Evolutionary conservation across 2,888 invertebrate species (phyloP).

Genomic region (Willowsia nigromaculata): DNA sequence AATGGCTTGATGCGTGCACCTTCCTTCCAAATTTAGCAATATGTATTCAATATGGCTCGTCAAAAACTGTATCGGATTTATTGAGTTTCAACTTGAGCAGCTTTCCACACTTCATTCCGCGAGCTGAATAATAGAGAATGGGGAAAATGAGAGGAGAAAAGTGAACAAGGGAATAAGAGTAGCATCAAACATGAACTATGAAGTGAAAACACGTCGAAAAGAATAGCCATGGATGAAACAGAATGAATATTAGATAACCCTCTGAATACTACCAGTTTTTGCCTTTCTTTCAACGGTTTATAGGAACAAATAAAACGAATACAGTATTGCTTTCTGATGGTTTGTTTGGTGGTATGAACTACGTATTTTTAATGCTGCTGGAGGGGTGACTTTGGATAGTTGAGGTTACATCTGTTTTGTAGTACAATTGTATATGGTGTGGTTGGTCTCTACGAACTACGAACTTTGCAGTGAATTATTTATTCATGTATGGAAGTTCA

Average conservation of each 20-base stretch:
- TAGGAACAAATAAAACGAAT: not conserved
- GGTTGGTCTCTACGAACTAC: no score
- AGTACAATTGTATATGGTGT: no score
- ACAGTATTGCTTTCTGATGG: not conserved
- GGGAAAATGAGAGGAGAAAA: not conserved
- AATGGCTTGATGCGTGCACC: constrained; percentile 65
- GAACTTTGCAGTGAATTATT: not conserved
- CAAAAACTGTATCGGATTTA: constrained; percentile 73
- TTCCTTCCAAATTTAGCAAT: constrained; percentile 63
- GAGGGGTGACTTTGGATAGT: no score
- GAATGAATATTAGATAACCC: constrained; percentile 43
- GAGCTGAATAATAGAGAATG: constrained; percentile 55
- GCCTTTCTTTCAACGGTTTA: not conserved
- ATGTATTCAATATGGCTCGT: constrained; percentile 73
- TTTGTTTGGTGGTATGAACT: not conserved
- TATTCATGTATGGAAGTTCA: no score
- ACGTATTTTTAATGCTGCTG: no score
- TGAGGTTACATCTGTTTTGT: no score
- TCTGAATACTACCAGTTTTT: constrained; percentile 3
- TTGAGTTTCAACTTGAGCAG: constrained; percentile 67
- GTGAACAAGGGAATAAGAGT: constrained; percentile 24
- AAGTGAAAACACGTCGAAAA: not conserved
- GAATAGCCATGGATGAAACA: not conserved
- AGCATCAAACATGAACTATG: not conserved
- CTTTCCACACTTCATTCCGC: constrained; percentile 69